Evolutionary conservation across 2,797 vertebrate species (phyloP).

Genomic region (Vespertilio murinus): DNA sequence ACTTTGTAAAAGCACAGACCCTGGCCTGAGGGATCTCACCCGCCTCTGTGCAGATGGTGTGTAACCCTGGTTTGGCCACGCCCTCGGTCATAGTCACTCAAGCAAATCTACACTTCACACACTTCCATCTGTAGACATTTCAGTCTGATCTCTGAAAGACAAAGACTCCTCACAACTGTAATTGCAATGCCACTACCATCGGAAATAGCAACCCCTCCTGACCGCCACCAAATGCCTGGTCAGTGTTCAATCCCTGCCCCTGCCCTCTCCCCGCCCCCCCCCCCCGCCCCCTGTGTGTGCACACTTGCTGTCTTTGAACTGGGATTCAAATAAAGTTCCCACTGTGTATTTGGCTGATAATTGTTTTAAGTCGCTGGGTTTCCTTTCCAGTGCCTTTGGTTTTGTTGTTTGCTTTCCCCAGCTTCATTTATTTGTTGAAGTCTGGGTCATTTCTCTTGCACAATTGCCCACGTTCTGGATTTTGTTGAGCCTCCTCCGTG

Average conservation of each 20-base stretch:
- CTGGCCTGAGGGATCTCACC: no score
- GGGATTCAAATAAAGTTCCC: background rate
- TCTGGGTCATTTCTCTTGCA: background rate
- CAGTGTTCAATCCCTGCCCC: background rate
- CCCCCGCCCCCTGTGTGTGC: background rate
- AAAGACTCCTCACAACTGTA: background rate
- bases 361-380: background rate
- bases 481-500: background rate
- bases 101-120: background rate
- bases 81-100: fast-evolving
- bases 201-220: background rate
- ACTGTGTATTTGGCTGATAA: background rate
- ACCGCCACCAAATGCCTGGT: no score
- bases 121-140: background rate
- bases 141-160: background rate
- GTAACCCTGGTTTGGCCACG: fast-evolving
- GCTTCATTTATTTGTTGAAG: background rate
- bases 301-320: background rate
- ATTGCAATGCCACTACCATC: background rate
- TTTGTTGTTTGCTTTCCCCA: background rate
- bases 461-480: background rate
- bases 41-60: fast-evolving
- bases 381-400: background rate
- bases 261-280: fast-evolving
- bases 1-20: background rate